phyloP scores from a whole-genome alignment of 2,113 vertebrate genomes.

The Centropristis striata region DNA sequence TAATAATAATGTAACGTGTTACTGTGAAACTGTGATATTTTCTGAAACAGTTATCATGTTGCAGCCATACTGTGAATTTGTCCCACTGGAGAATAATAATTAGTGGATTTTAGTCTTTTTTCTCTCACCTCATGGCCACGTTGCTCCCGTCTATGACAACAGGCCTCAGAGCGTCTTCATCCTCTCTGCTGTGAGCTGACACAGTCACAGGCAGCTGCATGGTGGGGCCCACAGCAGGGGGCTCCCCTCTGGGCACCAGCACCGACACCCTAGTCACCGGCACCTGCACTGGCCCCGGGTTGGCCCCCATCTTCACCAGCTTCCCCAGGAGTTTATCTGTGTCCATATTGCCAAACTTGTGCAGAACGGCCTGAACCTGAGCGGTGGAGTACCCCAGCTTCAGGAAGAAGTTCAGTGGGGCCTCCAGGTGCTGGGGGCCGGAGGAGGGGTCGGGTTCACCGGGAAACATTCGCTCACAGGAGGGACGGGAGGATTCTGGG shows the following conservation, averaged over 20 bases:
- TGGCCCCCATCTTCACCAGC: conserved; percentile 85
- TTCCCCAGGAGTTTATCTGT: conserved; percentile 92
- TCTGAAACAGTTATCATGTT: too few relatives aligned
- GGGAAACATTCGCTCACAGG: conserved; percentile 59
- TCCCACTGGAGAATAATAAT: not conserved
- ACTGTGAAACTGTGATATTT: too few relatives aligned
- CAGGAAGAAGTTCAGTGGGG: conserved; percentile 93
- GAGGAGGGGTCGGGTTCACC: not conserved
- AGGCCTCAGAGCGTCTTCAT: conserved; percentile 86
- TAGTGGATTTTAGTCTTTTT: not conserved
- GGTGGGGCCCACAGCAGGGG: conserved; percentile 41
- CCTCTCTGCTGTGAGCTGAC: conserved; percentile 65
- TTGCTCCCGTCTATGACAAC: conserved; percentile 97
- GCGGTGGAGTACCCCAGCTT: conserved; percentile 92
- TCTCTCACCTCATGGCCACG: conserved; percentile 94
- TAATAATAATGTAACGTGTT: too few relatives aligned
- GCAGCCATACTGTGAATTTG: too few relatives aligned
- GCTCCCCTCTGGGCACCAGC: conserved; percentile 80
- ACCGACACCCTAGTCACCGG: conserved; percentile 72
- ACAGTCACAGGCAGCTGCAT: conserved; percentile 40
- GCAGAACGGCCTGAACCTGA: conserved; percentile 88
- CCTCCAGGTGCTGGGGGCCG: conserved; percentile 52
- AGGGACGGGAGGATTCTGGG: not conserved
- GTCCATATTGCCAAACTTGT: conserved; percentile 89
- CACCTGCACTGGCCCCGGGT: conserved; percentile 56